Conservation (phyloP, 2,888 invertebrate genomes). For the Agrilus cyanescens region DNA sequence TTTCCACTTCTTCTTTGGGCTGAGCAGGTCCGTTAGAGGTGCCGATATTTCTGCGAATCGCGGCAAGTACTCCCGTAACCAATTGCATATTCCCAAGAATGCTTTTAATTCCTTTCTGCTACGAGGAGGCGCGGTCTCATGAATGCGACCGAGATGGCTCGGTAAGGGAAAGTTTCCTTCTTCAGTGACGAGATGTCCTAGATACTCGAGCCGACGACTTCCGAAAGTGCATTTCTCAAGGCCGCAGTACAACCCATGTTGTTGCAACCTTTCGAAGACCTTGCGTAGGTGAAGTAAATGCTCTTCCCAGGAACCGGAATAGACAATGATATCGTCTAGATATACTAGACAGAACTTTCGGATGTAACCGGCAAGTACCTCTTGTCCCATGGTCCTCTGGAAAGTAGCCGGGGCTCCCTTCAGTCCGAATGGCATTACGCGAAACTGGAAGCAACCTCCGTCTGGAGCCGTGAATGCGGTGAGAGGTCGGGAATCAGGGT, state of each 20-base stretch:
- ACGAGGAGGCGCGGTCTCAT: constrained; percentile 2
- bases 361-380: constrained; percentile 14
- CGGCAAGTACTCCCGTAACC: constrained; percentile 19
- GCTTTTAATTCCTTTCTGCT: constrained; percentile 8
- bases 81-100: constrained; percentile 18
- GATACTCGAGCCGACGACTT: constrained; percentile 5
- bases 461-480: constrained; percentile 15
- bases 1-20: constrained; percentile 3
- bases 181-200: constrained; percentile 10
- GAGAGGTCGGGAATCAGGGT: constrained; percentile 3
- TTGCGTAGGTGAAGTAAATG: constrained; percentile 11
- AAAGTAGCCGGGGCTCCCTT: constrained; percentile 22
- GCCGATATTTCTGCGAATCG: constrained; percentile 12
- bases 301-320: constrained; percentile 9
- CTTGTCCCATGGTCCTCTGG: constrained; percentile 19
- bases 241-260: constrained; percentile 9
- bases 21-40: constrained; percentile 16
- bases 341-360: constrained; percentile 16
- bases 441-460: constrained; percentile 20
- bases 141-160: constrained; percentile 7
- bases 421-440: constrained; percentile 21
- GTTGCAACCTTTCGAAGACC: constrained; percentile 13
- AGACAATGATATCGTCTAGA: constrained; percentile 22
- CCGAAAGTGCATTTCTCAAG: constrained; percentile 13
- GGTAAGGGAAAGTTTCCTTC: constrained; percentile 8